Conservation (phyloP, 2,797 vertebrate genomes). For the Neosilurus hyrtlii region DNA sequence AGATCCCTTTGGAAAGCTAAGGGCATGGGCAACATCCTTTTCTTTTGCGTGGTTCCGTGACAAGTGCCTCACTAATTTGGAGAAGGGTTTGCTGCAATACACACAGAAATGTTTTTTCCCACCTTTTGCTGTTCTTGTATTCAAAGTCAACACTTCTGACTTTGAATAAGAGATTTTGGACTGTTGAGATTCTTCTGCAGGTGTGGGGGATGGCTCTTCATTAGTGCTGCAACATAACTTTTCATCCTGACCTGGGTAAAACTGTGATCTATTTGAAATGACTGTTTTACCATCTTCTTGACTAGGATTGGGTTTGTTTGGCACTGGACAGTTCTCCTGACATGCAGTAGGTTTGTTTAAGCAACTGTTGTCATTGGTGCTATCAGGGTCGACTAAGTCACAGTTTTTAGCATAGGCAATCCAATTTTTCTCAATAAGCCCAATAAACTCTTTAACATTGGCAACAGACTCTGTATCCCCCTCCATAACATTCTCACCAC, state of each 20-base stretch:
- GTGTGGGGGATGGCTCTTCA: background rate
- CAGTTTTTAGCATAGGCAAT: background rate
- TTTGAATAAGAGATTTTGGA: background rate
- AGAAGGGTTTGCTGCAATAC: constrained; percentile 38
- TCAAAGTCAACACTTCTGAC: background rate
- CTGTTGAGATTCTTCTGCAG: background rate
- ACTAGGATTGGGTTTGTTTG: background rate
- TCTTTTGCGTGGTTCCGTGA: constrained; percentile 27
- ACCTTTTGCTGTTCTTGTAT: background rate
- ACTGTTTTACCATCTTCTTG: background rate
- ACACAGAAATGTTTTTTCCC: constrained; percentile 39
- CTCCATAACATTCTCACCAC: constrained; percentile 10
- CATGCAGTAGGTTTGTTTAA: background rate
- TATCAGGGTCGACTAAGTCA: background rate
- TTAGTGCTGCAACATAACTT: background rate
- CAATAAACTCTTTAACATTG: constrained; percentile 28
- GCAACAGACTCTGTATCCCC: constrained; percentile 9
- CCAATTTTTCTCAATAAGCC: constrained; percentile 13
- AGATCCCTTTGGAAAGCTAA: constrained; percentile 45
- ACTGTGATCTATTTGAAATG: background rate
- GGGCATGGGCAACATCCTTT: constrained; percentile 41
- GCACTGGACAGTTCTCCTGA: background rate
- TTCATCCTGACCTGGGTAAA: background rate
- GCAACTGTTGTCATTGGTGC: background rate
- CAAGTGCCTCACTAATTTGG: constrained; percentile 47